phyloP scores from a whole-genome alignment of 1,140 invertebrate genomes.

The Drosophila nasuta region DNA sequence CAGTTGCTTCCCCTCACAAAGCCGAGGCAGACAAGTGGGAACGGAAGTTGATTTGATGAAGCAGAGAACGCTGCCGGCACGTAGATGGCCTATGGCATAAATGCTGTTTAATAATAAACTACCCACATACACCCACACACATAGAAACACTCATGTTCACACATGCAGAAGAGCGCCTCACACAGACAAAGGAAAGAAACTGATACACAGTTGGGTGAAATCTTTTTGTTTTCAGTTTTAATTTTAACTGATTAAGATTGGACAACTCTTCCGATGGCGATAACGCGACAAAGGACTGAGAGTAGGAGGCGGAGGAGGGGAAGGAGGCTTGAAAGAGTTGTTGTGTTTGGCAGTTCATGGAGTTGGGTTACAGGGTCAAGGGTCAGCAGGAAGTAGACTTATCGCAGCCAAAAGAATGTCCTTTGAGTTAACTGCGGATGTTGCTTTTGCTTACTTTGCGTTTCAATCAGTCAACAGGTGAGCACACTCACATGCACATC shows the following conservation, averaged over 20 bases:
- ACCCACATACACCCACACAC: conserved; percentile 10
- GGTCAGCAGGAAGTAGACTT: conserved; percentile 27
- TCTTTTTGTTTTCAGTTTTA: conserved; percentile 14
- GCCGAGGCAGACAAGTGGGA: conserved; percentile 30
- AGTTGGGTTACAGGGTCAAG: conserved; percentile 2
- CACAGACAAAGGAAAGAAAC: background rate
- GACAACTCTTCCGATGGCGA: background rate
- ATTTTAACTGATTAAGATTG: conserved; percentile 17
- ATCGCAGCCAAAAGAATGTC: conserved; percentile 5
- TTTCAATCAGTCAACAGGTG: conserved; percentile 30
- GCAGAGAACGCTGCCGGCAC: conserved; percentile 29
- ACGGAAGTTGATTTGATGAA: conserved; percentile 21
- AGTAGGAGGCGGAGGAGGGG: background rate
- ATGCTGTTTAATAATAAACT: conserved; percentile 56
- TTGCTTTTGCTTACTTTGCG: conserved; percentile 8
- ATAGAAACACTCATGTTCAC: no score
- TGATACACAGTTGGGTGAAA: conserved; percentile 10
- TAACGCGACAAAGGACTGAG: background rate
- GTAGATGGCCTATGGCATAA: conserved; percentile 44
- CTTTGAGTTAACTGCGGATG: conserved; percentile 18
- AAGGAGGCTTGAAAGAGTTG: no score
- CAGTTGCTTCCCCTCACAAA: conserved; percentile 13
- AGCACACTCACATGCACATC: background rate
- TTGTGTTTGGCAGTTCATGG: background rate
- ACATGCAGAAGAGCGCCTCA: background rate